phyloP scores from a whole-genome alignment of 37 sponge, comb jelly and placozoan species.

The Spongilla lacustris region DNA sequence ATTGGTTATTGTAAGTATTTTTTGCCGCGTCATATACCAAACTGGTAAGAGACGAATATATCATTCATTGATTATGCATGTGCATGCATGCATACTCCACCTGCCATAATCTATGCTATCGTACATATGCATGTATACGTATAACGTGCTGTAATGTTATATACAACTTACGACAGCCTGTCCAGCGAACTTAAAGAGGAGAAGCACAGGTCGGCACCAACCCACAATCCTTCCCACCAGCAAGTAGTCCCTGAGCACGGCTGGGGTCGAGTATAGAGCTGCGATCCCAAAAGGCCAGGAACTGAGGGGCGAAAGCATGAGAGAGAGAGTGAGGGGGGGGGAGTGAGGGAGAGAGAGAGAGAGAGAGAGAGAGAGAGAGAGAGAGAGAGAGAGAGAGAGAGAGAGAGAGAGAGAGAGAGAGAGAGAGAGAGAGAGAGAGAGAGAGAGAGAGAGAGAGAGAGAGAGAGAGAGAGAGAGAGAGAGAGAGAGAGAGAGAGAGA shows the following conservation, averaged over 20 bases:
- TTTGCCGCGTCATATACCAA: conserved; percentile 31
- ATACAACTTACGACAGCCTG: neutral
- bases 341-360: neutral
- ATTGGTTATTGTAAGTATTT: conserved; percentile 15
- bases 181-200: neutral
- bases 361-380: conserved; percentile 1
- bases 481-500: neutral
- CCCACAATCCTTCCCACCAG: neutral
- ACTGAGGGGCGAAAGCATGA: conserved; percentile 7
- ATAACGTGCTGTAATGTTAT: neutral
- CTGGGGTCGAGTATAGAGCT: conserved; percentile 29
- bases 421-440: neutral
- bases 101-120: neutral
- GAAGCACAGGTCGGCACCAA: neutral
- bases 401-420: neutral
- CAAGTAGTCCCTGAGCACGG: neutral
- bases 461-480: neutral
- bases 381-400: neutral
- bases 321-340: neutral
- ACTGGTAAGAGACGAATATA: conserved; percentile 3
- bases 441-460: conserved; percentile 1
- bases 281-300: conserved; percentile 52
- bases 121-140: neutral
- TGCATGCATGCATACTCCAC: neutral
- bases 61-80: neutral